Evolutionary conservation across 2,888 invertebrate genomes (phyloP).

Genomic region (Tipula confusa): DNA sequence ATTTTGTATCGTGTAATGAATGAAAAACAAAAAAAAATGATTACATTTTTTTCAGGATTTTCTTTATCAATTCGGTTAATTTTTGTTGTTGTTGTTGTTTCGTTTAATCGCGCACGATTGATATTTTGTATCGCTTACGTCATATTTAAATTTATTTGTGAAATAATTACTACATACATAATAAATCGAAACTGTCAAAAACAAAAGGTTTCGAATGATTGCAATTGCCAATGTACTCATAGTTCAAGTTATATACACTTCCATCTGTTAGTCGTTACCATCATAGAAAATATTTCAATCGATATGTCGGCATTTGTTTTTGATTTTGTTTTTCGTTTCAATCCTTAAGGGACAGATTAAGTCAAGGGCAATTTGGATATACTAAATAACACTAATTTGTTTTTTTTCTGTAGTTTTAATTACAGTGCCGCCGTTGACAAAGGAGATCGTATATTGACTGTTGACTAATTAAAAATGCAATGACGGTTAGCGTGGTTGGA

Average conservation of each 20-base stretch:
- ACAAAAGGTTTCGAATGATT: too few species aligned
- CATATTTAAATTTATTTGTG: not conserved
- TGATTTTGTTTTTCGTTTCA: not conserved
- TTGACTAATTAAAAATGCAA: too few species aligned
- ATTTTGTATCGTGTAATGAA: not conserved
- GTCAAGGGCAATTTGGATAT: not conserved
- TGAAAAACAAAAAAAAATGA: not conserved
- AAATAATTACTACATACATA: not conserved
- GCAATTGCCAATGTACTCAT: too few species aligned
- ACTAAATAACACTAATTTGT: not conserved
- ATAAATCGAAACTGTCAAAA: too few species aligned
- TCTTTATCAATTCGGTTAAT: slow-evolving; percentile 5
- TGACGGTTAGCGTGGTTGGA: too few species aligned
- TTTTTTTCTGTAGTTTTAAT: not conserved
- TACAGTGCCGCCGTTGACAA: not conserved
- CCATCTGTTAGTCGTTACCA: too few species aligned
- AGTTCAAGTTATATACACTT: not conserved
- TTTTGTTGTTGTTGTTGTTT: not conserved
- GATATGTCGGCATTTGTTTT: not conserved
- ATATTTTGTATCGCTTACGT: not conserved
- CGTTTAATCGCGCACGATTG: not conserved
- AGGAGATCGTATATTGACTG: too few species aligned
- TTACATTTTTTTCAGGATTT: not conserved
- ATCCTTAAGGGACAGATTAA: not conserved
- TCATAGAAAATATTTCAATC: not conserved